Conservation (phyloP, 2,888 invertebrate species). For the Sinotaia quadrata region DNA sequence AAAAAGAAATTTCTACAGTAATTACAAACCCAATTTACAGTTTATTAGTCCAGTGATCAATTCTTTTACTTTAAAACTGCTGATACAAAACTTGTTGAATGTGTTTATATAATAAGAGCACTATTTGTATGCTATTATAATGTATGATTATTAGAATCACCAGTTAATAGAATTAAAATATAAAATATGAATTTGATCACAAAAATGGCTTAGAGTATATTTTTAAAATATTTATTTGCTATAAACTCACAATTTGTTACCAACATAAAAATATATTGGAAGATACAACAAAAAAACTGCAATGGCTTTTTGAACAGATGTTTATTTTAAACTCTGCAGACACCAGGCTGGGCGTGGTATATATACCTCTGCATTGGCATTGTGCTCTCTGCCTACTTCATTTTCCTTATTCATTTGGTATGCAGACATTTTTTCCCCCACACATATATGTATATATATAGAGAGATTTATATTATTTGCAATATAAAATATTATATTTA, state of each 20-base stretch:
- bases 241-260: not conserved
- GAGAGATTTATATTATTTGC: not conserved
- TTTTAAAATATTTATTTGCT: not conserved
- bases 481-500: not conserved
- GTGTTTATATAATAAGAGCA: not conserved
- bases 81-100: not conserved
- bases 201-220: not conserved
- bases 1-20: too few species aligned
- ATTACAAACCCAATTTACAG: too few species aligned
- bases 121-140: too few species aligned
- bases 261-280: not conserved
- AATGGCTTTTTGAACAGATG: not conserved
- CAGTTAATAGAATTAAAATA: too few species aligned
- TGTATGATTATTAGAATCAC: too few species aligned
- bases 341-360: conserved; percentile 4
- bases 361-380: conserved; percentile 8
- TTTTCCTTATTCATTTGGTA: conserved; percentile 20
- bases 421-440: not conserved
- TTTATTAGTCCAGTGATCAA: not conserved
- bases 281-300: not conserved
- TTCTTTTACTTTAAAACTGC: not conserved
- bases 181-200: too few species aligned
- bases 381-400: not conserved
- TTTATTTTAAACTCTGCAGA: conserved; percentile 2
- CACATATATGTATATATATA: not conserved